phyloP scores from a whole-genome alignment of 2,888 invertebrate species.

The Ochropleura leucogaster region DNA sequence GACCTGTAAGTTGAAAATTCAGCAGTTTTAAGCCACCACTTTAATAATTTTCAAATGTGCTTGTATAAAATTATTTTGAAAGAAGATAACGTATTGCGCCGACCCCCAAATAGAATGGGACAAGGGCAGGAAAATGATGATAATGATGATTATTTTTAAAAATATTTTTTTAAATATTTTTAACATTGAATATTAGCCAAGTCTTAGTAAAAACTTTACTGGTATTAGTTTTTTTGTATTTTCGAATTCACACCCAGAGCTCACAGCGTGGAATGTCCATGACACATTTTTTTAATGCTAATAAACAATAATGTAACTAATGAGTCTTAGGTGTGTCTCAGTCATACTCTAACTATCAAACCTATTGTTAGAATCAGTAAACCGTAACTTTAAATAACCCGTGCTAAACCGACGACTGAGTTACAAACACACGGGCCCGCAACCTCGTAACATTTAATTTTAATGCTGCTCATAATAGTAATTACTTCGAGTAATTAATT shows the following conservation, averaged over 20 bases:
- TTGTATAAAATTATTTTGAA: too few relatives aligned
- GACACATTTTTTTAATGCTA: neutral
- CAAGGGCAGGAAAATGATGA: too few relatives aligned
- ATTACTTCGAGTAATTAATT: constrained; percentile 57
- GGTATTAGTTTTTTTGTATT: too few relatives aligned
- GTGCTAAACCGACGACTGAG: constrained; percentile 18
- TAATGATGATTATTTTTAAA: too few relatives aligned
- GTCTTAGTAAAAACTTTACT: too few relatives aligned
- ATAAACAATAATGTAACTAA: neutral
- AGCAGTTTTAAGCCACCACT: too few relatives aligned
- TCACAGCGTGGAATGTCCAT: neutral
- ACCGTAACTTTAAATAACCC: constrained; percentile 19
- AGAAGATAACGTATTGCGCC: too few relatives aligned
- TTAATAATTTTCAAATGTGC: too few relatives aligned
- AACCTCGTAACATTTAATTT: constrained; percentile 57
- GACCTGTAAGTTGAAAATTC: neutral
- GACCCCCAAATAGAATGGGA: too few relatives aligned
- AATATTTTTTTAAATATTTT: too few relatives aligned
- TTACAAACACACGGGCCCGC: constrained; percentile 11
- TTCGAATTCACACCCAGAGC: neutral
- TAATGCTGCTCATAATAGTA: constrained; percentile 46
- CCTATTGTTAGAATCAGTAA: constrained; percentile 2
- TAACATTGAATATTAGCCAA: too few relatives aligned
- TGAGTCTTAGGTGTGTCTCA: neutral
- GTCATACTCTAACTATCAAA: neutral